Evolutionary conservation across 2,797 vertebrate species (phyloP), one percentile per base, ranked within the genome.

Genomic region (Enteromius anoplus): DNA sequence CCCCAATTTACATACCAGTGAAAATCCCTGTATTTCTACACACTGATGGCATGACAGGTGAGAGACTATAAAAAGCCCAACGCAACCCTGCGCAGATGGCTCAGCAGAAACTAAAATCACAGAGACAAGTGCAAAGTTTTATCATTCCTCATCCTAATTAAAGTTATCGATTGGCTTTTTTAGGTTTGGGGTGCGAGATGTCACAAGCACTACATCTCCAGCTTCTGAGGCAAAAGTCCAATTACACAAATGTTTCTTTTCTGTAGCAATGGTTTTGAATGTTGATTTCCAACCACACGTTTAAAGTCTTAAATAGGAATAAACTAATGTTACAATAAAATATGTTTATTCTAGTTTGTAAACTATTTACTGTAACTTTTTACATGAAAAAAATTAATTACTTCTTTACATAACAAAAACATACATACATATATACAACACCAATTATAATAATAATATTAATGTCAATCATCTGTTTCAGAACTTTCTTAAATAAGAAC

Each of bases 1-100:
- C 51, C 15, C 78, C 72, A 91, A 91, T 92, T 93, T 90, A 88
- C 87, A 88, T 91, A 91, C 91, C 85, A 89, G 88, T 77, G 83
- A 88, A 85, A 85, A 85, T n/a, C 80, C 76, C 82, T 90, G 71
- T 79, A 88, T 92, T 88, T 82, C 84, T 85, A 73, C 37, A 70
- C 72, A 66, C 72, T 86, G 62, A 58, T 78, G 88, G 89, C 88
- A 84, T 88, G 83, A 90, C 89, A 92, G 85, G 86, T 89, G 88
- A 90, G 86, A n/a, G 78, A 84, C 83, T 90, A 89, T 88, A 90
- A 92, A 93, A 93, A 91, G 86, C 82, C 62, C 83, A 86, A 85
- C 81, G 85, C 86, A 91, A 88, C 86, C 81, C 71, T 26, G 88
- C 64, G 82, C 91, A 91, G 88, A 90, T 86, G 86, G 88, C 82